Conservation (phyloP, 2,888 invertebrate species). For the Diplazon laetatorius region DNA sequence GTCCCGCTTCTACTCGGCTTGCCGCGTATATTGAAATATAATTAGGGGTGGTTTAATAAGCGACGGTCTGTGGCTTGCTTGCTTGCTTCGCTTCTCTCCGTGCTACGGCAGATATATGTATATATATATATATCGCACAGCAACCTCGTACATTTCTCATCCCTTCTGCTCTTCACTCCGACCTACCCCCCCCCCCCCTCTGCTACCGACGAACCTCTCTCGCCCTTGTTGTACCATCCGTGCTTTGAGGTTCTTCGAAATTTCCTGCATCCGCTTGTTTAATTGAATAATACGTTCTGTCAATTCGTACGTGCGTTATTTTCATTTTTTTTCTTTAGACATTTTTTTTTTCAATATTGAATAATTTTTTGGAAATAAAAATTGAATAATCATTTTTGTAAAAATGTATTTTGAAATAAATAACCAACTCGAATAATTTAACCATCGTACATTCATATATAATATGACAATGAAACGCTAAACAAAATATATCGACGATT, state of each 20-base stretch:
- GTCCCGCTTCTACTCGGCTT: slow-evolving; percentile 32
- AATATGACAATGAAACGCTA: too few relatives aligned
- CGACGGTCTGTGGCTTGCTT: slow-evolving; percentile 73
- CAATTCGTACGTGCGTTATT: too few relatives aligned
- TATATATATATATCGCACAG: not conserved
- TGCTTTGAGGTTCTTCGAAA: slow-evolving; percentile 23
- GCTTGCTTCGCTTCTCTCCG: slow-evolving; percentile 42
- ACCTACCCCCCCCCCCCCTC: too few relatives aligned
- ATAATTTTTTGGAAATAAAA: too few relatives aligned
- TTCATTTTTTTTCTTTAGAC: too few relatives aligned
- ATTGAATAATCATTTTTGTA: too few relatives aligned
- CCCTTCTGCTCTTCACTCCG: too few relatives aligned
- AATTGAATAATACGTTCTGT: slow-evolving; percentile 8
- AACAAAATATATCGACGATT: too few relatives aligned
- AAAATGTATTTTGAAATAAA: too few relatives aligned
- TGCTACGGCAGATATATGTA: too few relatives aligned
- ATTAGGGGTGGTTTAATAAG: slow-evolving; percentile 78
- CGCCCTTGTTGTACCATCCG: slow-evolving; percentile 6
- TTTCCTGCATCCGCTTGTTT: slow-evolving; percentile 6
- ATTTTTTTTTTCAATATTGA: too few relatives aligned
- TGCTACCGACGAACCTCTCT: not conserved
- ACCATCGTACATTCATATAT: not conserved
- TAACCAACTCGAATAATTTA: not conserved
- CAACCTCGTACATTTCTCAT: slow-evolving; percentile 21
- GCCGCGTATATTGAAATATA: slow-evolving; percentile 76